phyloP scores from a whole-genome alignment of 2,888 invertebrate genomes.

The Lasioglossum figueresi region DNA sequence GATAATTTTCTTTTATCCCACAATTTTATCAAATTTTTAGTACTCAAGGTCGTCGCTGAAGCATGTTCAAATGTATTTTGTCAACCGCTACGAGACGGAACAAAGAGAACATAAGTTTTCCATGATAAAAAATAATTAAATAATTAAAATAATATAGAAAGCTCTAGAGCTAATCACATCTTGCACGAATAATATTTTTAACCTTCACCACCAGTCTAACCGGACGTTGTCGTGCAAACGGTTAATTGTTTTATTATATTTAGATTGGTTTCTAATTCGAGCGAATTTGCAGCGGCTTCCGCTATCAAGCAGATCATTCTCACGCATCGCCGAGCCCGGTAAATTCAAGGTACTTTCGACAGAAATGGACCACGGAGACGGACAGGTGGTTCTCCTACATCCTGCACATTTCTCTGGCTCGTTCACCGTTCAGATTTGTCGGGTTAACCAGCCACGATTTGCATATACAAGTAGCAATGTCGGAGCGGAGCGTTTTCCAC shows the following conservation, averaged over 20 bases:
- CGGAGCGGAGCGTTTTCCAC: slow-evolving; percentile 57
- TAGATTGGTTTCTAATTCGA: neutral
- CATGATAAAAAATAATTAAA: too few relatives aligned
- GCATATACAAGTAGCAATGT: slow-evolving; percentile 66
- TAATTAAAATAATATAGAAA: too few relatives aligned
- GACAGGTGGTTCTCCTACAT: slow-evolving; percentile 51
- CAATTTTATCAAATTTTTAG: too few relatives aligned
- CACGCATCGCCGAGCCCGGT: slow-evolving; percentile 21
- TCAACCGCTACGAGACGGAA: too few relatives aligned
- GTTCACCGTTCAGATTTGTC: slow-evolving; percentile 61
- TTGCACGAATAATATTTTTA: neutral
- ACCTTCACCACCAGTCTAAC: too few relatives aligned
- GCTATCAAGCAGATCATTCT: slow-evolving; percentile 17
- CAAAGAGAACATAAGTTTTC: too few relatives aligned
- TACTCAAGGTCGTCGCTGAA: too few relatives aligned
- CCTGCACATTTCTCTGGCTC: slow-evolving; percentile 27
- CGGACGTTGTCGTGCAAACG: neutral
- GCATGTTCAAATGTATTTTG: too few relatives aligned
- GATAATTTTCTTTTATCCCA: too few relatives aligned
- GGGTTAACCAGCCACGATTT: slow-evolving; percentile 53
- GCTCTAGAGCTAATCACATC: too few relatives aligned
- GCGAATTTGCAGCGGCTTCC: neutral
- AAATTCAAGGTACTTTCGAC: slow-evolving; percentile 17
- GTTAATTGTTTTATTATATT: neutral
- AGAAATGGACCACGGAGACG: slow-evolving; percentile 33